Evolutionary conservation across 2,888 invertebrate genomes (phyloP), one percentile per base, ranked within the genome.

Genomic region (Polietes domitor): DNA sequence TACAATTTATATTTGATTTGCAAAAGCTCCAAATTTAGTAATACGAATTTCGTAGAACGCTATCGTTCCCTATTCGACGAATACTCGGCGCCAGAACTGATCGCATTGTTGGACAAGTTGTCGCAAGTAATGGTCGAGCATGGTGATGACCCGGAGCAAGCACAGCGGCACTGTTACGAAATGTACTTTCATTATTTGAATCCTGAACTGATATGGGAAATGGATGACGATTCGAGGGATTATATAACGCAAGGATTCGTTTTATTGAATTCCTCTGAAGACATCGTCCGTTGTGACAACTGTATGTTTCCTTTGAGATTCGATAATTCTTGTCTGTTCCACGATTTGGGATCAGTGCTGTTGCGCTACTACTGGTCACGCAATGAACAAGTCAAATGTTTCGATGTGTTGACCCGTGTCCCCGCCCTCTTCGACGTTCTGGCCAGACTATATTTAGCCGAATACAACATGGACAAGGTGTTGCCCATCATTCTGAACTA

Each of bases 161-260:
- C 92, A 24, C 68, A 90, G 89, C 88, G 89, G 70, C 90, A 91
- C 81, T 92, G 92, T 84, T 92, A 89, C 80, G 91, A 91, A 73
- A 92, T 92, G 91, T 92, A 92, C 83, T 92, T 92, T 71, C 90
- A 92, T 84, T 92, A 92, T 87, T 86, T 92, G 70, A 92, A 92
- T 81, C 89, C 91, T 12, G 92, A 92, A 79, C 89, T 92, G 9
- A 91, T 92, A 43, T 92, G 92, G 91, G 92, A 92, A 85, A 89
- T 92, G 87, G 92, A 92, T 53, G 91, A 92, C 55, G 86, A 87
- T 17, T 90, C 92, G 12, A 87, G 91, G n/a, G 91, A 92, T 63
- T 92, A 90, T 77, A 92, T 92, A 76, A 89, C 91, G 2, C 87
- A 86, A n/a, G 92, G 91, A 3, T 92, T 92, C 80, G 87, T 90